A percentile compares a stretch with the other conserved stretches of the same genome.
Evolutionary conservation across 2,113 vertebrate genomes (phyloP).

Genomic region (Pterocles burchelli): DNA sequence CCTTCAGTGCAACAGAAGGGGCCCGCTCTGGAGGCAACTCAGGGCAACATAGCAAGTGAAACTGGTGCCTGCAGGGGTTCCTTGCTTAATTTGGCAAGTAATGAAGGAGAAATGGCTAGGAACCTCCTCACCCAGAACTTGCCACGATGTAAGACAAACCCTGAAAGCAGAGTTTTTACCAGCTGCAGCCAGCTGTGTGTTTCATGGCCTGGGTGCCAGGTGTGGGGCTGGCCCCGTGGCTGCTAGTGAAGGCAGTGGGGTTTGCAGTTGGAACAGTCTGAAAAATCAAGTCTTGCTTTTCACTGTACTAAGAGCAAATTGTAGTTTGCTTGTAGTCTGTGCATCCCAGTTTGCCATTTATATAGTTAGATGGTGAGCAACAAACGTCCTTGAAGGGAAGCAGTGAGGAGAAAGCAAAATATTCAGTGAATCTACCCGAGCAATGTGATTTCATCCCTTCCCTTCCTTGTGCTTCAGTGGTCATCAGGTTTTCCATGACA

Average conservation of each 20-base stretch:
- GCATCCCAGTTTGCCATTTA: not conserved
- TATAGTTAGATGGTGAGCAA: not conserved
- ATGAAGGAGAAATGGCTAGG: not conserved
- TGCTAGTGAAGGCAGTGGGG: not conserved
- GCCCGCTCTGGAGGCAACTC: not conserved
- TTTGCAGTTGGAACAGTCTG: not conserved
- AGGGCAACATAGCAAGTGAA: not conserved
- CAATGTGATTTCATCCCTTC: not conserved
- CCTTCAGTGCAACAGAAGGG: not conserved
- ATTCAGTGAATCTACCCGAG: not conserved
- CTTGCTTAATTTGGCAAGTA: not conserved
- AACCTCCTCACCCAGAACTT: not conserved
- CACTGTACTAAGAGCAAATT: not conserved
- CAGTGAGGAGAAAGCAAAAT: not conserved
- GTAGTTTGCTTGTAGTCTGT: not conserved
- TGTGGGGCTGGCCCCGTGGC: not conserved
- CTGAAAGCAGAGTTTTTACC: not conserved
- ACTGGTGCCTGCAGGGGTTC: not conserved
- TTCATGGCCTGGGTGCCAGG: not conserved
- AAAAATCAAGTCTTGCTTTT: not conserved
- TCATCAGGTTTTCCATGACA: not conserved
- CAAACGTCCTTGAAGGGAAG: not conserved
- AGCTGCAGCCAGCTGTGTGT: not conserved
- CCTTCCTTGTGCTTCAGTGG: not conserved
- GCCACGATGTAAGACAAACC: accelerated